A percentile compares a stretch with the other conserved stretches of the same genome.
These are phyloP conservation scores for Ceratoteleas bidentatus DNA, from an alignment of 1,140 invertebrate species.

Conservation along the genomic window DNA sequence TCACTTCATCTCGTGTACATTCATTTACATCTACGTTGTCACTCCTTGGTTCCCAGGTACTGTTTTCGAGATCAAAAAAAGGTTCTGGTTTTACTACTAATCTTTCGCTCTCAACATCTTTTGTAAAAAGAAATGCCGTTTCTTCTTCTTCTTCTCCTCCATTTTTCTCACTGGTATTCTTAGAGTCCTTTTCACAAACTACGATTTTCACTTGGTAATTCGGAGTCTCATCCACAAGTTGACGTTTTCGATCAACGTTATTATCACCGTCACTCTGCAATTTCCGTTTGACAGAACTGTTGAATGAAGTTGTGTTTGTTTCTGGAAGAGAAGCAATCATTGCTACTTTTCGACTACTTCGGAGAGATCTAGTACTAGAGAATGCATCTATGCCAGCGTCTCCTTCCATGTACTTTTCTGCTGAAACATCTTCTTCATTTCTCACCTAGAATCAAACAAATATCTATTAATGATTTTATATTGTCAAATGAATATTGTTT, in stretches of 20 bases:
- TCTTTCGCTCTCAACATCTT: background rate
- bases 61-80: background rate
- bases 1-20: background rate
- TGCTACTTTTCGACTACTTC: constrained; percentile 30
- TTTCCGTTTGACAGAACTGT: constrained; percentile 1
- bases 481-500: too few relatives aligned
- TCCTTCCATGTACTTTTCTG: too few relatives aligned
- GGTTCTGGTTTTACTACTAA: constrained; percentile 9
- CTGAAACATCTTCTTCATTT: too few relatives aligned
- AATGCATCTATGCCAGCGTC: constrained; percentile 2
- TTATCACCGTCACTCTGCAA: background rate
- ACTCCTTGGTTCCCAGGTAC: background rate
- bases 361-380: constrained; percentile 13
- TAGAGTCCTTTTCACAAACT: background rate
- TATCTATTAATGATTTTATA: too few relatives aligned
- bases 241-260: background rate
- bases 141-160: constrained; percentile 1
- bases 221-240: background rate
- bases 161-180: background rate
- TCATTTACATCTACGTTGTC: background rate
- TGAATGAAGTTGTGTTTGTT: background rate
- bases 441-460: too few relatives aligned
- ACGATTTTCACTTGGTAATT: background rate
- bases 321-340: constrained; percentile 38
- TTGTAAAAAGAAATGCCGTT: background rate